Conservation (phyloP, 2,797 vertebrate genomes). For the Furcifer pardalis region DNA sequence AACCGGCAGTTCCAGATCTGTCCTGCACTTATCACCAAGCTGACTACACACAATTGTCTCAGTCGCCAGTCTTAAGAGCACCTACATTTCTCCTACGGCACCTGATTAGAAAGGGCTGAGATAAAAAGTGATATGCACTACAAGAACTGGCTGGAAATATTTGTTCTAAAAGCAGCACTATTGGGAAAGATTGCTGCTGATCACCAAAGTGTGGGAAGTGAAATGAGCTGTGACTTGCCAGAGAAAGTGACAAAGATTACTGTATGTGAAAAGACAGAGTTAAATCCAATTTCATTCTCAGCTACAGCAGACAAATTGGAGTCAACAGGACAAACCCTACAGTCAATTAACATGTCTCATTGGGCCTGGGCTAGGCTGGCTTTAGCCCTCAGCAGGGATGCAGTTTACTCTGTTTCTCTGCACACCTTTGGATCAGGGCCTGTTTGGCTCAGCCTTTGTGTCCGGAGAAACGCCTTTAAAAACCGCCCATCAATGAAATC, state of each 20-base stretch:
- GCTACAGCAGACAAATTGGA: no score
- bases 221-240: no score
- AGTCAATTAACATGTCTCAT: no score
- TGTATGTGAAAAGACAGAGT: not conserved
- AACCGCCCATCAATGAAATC: not conserved
- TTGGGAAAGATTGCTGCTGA: not conserved
- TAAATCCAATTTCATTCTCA: no score
- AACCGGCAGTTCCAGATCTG: not conserved
- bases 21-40: not conserved
- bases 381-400: no score
- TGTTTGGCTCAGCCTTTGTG: not conserved
- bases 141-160: not conserved
- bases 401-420: no score
- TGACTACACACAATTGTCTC: not conserved
- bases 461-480: not conserved
- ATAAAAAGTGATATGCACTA: slow-evolving; percentile 22
- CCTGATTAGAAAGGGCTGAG: slow-evolving; percentile 3
- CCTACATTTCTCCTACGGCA: not conserved
- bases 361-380: no score
- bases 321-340: no score
- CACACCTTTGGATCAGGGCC: not conserved
- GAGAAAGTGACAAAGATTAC: not conserved
- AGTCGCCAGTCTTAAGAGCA: slow-evolving; percentile 5
- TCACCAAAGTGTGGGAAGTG: no score
- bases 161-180: not conserved